Percentiles rank a stretch among this genome's conserved stretches.
These are phyloP conservation scores for Echinarachnius parma DNA, from an alignment of 53 echinoderm and acorn worm genomes.

Conservation along the genomic window DNA sequence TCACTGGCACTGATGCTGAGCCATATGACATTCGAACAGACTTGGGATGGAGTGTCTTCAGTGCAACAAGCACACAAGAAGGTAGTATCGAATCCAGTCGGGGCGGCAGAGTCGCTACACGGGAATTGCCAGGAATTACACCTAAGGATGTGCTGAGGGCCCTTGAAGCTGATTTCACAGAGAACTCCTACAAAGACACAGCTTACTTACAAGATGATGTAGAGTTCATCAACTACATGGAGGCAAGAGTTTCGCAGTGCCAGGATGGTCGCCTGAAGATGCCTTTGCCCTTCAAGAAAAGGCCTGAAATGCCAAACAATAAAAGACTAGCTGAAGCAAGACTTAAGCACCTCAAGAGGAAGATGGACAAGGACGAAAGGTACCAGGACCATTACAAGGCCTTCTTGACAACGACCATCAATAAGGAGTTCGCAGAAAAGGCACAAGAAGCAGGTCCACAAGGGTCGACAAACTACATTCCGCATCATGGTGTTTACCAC, in stretches of 20 bases:
- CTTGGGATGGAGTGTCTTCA: constrained; percentile 52
- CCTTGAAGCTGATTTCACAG: constrained; percentile 14
- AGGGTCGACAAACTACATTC: constrained; percentile 29
- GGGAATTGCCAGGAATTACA: background rate
- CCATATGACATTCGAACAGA: constrained; percentile 46
- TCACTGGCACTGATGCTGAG: constrained; percentile 22
- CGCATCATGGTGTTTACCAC: constrained; percentile 58
- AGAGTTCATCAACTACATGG: constrained; percentile 5
- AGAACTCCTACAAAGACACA: constrained; percentile 1
- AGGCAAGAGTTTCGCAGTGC: background rate
- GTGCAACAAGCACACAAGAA: background rate
- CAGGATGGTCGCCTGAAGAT: background rate
- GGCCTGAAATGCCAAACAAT: constrained; percentile 46
- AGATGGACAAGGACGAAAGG: background rate
- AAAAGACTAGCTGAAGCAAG: constrained; percentile 27
- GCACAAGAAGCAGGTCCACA: background rate
- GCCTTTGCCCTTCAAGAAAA: constrained; percentile 21
- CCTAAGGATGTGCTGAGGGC: constrained; percentile 1
- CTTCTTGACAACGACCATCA: constrained; percentile 39
- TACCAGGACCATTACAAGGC: constrained; percentile 15
- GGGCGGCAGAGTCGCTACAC: constrained; percentile 5
- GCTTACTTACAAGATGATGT: constrained; percentile 5
- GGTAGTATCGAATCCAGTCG: background rate
- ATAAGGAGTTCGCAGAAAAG: background rate
- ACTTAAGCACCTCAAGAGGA: constrained; percentile 21